Percentiles rank a stretch among this genome's conserved stretches.
Evolutionary conservation across 2,888 invertebrate genomes (phyloP).

Genomic region (Ceraclea dissimilis): DNA sequence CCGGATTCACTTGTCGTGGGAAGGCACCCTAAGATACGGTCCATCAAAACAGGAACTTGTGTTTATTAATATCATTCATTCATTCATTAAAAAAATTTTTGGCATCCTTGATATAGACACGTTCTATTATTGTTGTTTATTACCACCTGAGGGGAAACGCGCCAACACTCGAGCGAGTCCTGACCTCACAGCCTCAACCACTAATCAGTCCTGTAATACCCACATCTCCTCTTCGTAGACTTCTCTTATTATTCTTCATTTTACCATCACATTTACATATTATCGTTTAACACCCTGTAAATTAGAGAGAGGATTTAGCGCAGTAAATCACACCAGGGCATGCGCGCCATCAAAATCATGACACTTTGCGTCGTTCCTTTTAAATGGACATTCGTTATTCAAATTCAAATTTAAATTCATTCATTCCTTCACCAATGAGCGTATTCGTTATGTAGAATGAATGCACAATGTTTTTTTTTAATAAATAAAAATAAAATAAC

Average conservation of each 20-base stretch:
- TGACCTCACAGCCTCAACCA: constrained; percentile 2
- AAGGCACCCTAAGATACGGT: too few relatives aligned
- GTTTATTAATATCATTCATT: too few relatives aligned
- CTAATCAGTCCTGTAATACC: neutral
- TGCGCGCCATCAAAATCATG: constrained; percentile 18
- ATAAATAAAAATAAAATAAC: too few relatives aligned
- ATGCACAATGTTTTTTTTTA: too few relatives aligned
- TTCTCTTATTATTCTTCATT: neutral
- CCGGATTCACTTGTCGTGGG: too few relatives aligned
- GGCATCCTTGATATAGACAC: neutral
- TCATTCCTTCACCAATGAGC: too few relatives aligned
- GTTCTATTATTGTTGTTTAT: neutral
- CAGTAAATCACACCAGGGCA: constrained; percentile 17
- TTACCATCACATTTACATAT: constrained; percentile 12
- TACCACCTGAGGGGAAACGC: constrained; percentile 1
- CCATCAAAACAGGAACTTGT: too few relatives aligned
- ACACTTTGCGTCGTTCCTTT: constrained; percentile 3
- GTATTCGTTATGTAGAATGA: too few relatives aligned
- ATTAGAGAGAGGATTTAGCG: constrained; percentile 16
- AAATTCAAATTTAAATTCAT: too few relatives aligned
- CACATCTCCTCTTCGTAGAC: neutral
- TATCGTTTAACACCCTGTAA: constrained; percentile 22
- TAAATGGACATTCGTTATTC: neutral
- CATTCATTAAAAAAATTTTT: too few relatives aligned
- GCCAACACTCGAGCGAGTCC: constrained; percentile 3